Evolutionary conservation across 2,113 vertebrate species (phyloP).

Genomic region (Diadophis punctatus): DNA sequence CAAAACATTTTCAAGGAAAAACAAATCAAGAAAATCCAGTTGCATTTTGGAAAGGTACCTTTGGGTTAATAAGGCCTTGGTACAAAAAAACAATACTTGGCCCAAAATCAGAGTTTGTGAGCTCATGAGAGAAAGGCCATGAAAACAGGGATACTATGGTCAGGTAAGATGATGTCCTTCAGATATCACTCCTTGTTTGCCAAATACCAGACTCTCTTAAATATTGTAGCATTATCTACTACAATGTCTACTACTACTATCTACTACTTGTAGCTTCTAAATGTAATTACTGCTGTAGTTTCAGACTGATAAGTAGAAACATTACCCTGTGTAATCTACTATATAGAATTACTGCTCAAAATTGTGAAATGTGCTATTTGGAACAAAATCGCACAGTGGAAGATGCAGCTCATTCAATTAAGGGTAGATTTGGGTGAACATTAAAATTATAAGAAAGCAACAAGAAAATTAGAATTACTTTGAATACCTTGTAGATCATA

Average conservation of each 20-base stretch:
- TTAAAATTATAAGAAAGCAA: background rate
- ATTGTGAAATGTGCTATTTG: background rate
- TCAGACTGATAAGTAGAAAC: background rate
- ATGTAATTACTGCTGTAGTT: background rate
- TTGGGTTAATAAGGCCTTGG: background rate
- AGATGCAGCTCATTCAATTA: background rate
- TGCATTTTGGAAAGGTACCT: too few species aligned
- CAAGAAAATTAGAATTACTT: background rate
- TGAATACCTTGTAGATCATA: background rate
- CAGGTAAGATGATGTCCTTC: background rate
- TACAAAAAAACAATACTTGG: background rate
- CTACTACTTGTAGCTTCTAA: background rate
- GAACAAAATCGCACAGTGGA: background rate
- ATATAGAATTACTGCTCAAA: conserved; percentile 1
- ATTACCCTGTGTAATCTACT: background rate
- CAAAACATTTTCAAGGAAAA: too few species aligned
- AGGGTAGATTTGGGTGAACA: background rate
- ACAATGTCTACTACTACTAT: too few species aligned
- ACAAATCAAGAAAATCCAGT: too few species aligned
- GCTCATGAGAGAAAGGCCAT: conserved; percentile 1
- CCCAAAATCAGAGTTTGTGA: background rate
- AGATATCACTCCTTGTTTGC: conserved; percentile 17
- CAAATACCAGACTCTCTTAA: background rate
- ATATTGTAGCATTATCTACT: background rate
- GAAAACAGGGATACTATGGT: background rate